Evolutionary conservation across 1,140 invertebrate genomes (phyloP), one percentile per base, ranked within the genome.

Genomic region (Stenopsyche tienmushanensis): DNA sequence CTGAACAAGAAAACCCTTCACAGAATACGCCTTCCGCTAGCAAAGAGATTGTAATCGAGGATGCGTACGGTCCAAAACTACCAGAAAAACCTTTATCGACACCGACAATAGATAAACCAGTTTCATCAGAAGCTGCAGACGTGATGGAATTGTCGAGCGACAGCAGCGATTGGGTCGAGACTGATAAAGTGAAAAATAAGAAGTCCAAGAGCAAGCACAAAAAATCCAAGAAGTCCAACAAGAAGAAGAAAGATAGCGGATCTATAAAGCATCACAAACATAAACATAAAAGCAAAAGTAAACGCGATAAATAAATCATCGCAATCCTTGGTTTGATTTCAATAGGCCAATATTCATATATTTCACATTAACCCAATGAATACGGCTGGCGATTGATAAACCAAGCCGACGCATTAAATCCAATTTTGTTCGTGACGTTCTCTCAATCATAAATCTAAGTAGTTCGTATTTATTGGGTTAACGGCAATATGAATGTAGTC

Each of bases 61-160:
- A 78, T 60, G 71, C 76, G 26, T 86, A 86, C 59, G 85, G 85
- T 13, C 85, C 84, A 3, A 80, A 77, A 69, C 76, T 86, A 66
- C 84, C 85, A 1, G 76, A 77, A 3, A 79, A 77, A 67, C 65
- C 41, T 45, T 29, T 70, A 13, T 72, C 80, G 52, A 72, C 72
- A 47, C 73, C 72, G 58, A 72, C 71, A 62, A 57, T 74, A 60
- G 64, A 74, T 58, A 57, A 64, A 57, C 42, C 3, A 39, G 7
- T 67, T n/a, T n/a, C n/a, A 57, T 15, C 74, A 3, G 62, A 58
- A 13, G 59, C 54, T 17, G 60, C 64, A 15, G 39, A 71, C 21
- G 52, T 73, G 1, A 65, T 71, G 21, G 75, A 74, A 1, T 79
- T 77, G 0, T 76, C 74, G 0, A 76, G 74, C 62, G 65, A 67